phyloP scores from a whole-genome alignment of 2,888 invertebrate species.

The Monochamus alternatus region DNA sequence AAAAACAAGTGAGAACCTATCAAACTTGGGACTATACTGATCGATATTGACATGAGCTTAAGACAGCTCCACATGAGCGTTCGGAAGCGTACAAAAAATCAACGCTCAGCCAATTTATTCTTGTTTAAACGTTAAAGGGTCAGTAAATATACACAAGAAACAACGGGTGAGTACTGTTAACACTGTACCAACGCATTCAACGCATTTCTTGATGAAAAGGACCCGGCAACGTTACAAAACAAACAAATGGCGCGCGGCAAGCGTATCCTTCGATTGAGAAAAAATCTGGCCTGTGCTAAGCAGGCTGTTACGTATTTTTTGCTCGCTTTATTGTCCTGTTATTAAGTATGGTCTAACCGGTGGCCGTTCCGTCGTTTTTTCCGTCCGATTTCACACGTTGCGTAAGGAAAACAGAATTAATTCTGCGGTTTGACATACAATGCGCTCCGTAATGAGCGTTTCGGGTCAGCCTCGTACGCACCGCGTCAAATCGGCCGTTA shows the following conservation, averaged over 20 bases:
- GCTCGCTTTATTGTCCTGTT: neutral
- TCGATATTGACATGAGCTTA: too few relatives aligned
- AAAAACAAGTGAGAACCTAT: too few relatives aligned
- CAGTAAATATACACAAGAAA: too few relatives aligned
- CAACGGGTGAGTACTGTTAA: too few relatives aligned
- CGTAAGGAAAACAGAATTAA: slow-evolving; percentile 5
- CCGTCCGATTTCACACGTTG: slow-evolving; percentile 10
- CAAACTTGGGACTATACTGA: too few relatives aligned
- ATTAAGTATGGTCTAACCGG: slow-evolving; percentile 1
- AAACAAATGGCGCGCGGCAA: neutral
- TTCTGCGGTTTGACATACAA: slow-evolving; percentile 8
- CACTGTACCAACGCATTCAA: too few relatives aligned
- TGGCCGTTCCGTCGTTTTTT: slow-evolving; percentile 5
- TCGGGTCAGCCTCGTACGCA: slow-evolving; percentile 10
- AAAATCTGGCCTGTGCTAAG: neutral
- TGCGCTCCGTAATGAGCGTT: neutral
- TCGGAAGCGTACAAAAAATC: too few relatives aligned
- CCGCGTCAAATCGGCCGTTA: too few relatives aligned
- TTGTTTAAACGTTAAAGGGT: too few relatives aligned
- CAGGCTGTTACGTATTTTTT: slow-evolving; percentile 1
- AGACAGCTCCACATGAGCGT: too few relatives aligned
- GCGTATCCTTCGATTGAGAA: neutral
- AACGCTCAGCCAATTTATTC: too few relatives aligned
- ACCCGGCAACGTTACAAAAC: neutral
- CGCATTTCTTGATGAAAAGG: neutral